Conservation (phyloP, 2,888 invertebrate species). For the Dioctria rufipes region DNA sequence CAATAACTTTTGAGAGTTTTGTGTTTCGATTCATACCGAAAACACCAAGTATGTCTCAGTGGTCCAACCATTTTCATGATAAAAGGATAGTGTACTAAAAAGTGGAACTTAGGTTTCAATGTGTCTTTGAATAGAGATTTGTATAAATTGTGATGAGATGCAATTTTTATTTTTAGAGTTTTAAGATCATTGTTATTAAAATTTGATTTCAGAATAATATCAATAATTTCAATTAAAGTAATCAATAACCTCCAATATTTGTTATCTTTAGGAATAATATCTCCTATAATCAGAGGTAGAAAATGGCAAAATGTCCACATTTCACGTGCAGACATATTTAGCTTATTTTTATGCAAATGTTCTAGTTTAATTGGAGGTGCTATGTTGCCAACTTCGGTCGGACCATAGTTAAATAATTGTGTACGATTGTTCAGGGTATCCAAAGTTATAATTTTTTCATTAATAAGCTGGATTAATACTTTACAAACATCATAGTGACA, state of each 20-base stretch:
- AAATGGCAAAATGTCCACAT: conserved; percentile 56
- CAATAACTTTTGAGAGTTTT: conserved; percentile 52
- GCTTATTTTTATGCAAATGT: neutral
- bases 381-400: conserved; percentile 48
- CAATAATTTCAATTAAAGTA: conserved; percentile 21
- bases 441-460: conserved; percentile 51
- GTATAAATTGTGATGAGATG: conserved; percentile 47
- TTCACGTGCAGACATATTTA: conserved; percentile 43
- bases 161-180: neutral
- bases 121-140: conserved; percentile 45
- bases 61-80: conserved; percentile 53
- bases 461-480: conserved; percentile 53
- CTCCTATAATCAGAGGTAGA: conserved; percentile 55
- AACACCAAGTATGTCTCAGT: conserved; percentile 51
- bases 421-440: conserved; percentile 23
- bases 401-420: conserved; percentile 37
- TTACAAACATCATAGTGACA: conserved; percentile 57
- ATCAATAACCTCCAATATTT: conserved; percentile 31
- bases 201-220: conserved; percentile 16
- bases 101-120: conserved; percentile 52
- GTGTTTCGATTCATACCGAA: conserved; percentile 54
- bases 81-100: conserved; percentile 39
- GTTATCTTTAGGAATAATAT: conserved; percentile 33
- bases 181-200: conserved; percentile 13
- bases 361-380: conserved; percentile 15